These are phyloP conservation scores for Argyrosomus japonicus DNA, from an alignment of 2,113 vertebrate genomes.

Conservation along the genomic window DNA sequence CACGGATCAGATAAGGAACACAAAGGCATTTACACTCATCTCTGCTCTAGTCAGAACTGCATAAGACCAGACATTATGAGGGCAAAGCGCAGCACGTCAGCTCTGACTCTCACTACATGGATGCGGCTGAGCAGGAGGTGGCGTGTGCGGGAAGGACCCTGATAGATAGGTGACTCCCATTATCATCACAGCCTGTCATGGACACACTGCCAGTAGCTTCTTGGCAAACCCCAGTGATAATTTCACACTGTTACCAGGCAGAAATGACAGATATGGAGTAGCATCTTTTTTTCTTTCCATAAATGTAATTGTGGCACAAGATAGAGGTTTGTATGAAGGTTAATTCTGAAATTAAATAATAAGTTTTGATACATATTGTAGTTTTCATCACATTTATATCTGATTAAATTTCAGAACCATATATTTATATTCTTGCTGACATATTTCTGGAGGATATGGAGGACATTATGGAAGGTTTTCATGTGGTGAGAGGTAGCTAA, in stretches of 20 bases:
- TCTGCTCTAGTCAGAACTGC: conserved; percentile 61
- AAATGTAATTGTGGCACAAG: neutral
- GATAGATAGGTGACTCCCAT: conserved; percentile 86
- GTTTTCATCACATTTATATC: neutral
- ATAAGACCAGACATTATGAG: conserved; percentile 71
- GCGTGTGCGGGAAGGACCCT: conserved; percentile 72
- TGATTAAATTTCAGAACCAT: conserved; percentile 21
- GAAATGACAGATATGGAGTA: conserved; percentile 81
- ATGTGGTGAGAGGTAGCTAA: conserved; percentile 55
- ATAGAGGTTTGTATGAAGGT: neutral
- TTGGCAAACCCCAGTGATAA: conserved; percentile 83
- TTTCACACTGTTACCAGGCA: conserved; percentile 79
- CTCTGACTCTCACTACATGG: conserved; percentile 45
- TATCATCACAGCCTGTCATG: conserved; percentile 79
- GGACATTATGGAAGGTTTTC: conserved; percentile 46
- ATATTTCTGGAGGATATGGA: conserved; percentile 40
- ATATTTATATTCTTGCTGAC: conserved; percentile 25
- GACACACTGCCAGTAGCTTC: conserved; percentile 82
- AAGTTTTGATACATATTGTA: neutral
- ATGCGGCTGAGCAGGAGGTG: conserved; percentile 55
- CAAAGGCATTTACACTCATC: conserved; percentile 74
- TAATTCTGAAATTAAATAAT: neutral
- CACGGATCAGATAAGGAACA: conserved; percentile 74
- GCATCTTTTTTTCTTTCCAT: conserved; percentile 54
- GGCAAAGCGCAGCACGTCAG: conserved; percentile 62